Percentiles rank a stretch among this genome's conserved stretches.
phyloP scores from a whole-genome alignment of 2,797 vertebrate genomes.

The Eulemur mongoz region DNA sequence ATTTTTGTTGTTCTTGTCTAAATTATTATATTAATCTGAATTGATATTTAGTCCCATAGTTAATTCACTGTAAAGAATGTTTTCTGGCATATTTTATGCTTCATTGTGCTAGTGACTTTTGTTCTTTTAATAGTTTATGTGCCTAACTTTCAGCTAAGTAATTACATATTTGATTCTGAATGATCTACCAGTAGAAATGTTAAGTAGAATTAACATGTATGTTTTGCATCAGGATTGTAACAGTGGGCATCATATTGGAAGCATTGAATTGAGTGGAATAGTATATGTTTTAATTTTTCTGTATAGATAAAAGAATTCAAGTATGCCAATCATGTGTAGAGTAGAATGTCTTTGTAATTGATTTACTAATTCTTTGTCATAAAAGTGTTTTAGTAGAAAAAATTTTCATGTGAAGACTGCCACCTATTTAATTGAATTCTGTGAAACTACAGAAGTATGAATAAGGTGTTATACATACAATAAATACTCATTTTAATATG shows the following conservation, averaged over 20 bases:
- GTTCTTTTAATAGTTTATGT: not conserved
- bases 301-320: not conserved
- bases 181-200: not conserved
- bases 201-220: not conserved
- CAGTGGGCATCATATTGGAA: not conserved
- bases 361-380: constrained; percentile 9
- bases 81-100: not conserved
- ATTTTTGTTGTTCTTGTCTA: not conserved
- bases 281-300: not conserved
- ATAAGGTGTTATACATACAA: not conserved
- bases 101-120: not conserved
- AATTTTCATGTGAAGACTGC: not conserved
- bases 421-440: not conserved
- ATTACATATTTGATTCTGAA: not conserved
- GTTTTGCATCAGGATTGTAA: not conserved
- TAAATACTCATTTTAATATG: not conserved
- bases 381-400: not conserved
- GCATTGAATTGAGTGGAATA: not conserved
- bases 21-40: not conserved
- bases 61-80: constrained; percentile 4
- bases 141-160: not conserved
- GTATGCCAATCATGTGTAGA: not conserved
- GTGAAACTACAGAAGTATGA: not conserved
- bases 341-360: not conserved
- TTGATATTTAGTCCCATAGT: not conserved